Evolutionary conservation across 2,113 vertebrate species (phyloP).

Genomic region (Corythornis vintsioides): DNA sequence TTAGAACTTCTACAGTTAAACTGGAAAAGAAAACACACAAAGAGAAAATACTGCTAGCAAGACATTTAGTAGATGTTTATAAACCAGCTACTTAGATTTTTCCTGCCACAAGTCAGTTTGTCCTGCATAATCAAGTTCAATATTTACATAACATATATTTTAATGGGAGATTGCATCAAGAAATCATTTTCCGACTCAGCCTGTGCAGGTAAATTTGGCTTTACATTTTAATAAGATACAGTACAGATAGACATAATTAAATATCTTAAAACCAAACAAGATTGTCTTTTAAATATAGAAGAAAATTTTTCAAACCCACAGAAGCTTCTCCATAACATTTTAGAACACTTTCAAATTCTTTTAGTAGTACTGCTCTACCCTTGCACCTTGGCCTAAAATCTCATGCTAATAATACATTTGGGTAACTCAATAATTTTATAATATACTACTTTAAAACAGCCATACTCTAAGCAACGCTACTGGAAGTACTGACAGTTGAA

Average conservation of each 20-base stretch:
- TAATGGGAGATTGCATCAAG: background rate
- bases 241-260: background rate
- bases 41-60: background rate
- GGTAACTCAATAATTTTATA: background rate
- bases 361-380: background rate
- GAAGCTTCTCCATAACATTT: background rate
- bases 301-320: background rate
- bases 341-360: background rate
- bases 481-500: background rate
- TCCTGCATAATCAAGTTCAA: background rate
- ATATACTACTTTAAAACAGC: background rate
- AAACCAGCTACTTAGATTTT: background rate
- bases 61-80: background rate
- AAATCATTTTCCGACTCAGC: background rate
- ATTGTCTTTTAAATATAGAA: background rate
- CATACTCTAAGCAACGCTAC: background rate
- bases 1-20: slow-evolving; percentile 93
- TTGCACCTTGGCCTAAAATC: background rate
- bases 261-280: background rate
- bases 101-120: background rate
- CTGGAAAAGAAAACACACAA: slow-evolving; percentile 71
- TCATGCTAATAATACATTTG: background rate
- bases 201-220: background rate
- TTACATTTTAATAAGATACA: background rate
- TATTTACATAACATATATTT: background rate